Evolutionary conservation across 2,888 invertebrate genomes (phyloP).

Genomic region (Meloe dianella): DNA sequence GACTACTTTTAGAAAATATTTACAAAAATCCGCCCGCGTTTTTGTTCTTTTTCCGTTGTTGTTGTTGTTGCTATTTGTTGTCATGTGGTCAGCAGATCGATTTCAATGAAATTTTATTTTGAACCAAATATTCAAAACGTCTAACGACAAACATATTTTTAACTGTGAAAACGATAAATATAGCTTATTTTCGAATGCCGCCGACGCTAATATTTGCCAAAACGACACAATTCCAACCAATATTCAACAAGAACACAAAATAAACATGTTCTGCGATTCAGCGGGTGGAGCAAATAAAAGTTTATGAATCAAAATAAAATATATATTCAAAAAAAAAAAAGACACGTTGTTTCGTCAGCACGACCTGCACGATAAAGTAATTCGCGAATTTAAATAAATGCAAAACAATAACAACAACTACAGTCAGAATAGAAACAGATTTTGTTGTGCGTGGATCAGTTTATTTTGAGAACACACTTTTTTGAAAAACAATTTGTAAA

Average conservation of each 20-base stretch:
- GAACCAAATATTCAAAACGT: neutral
- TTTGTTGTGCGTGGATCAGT: conserved; percentile 6
- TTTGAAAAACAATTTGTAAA: neutral
- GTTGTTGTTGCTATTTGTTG: neutral
- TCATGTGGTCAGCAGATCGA: neutral
- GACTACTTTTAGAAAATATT: conserved; percentile 6
- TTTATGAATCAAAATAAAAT: conserved; percentile 11
- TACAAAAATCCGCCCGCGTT: neutral
- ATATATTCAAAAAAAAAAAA: too few relatives aligned
- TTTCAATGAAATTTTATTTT: neutral
- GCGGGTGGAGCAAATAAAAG: neutral
- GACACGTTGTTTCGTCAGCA: neutral
- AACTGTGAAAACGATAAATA: neutral
- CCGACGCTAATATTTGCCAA: neutral
- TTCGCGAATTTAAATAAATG: conserved; percentile 20
- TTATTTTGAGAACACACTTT: neutral
- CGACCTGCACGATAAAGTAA: conserved; percentile 22
- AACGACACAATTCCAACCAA: neutral
- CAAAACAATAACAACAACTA: conserved; percentile 8
- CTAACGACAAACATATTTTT: too few relatives aligned
- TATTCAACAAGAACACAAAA: neutral
- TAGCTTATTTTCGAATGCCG: neutral
- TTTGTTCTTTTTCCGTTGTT: too few relatives aligned
- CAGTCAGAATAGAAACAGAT: conserved; percentile 16
- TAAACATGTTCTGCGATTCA: neutral